Evolutionary conservation across 2,888 invertebrate genomes (phyloP), one percentile per base, ranked within the genome.

Genomic region (Orchesella flavescens): DNA sequence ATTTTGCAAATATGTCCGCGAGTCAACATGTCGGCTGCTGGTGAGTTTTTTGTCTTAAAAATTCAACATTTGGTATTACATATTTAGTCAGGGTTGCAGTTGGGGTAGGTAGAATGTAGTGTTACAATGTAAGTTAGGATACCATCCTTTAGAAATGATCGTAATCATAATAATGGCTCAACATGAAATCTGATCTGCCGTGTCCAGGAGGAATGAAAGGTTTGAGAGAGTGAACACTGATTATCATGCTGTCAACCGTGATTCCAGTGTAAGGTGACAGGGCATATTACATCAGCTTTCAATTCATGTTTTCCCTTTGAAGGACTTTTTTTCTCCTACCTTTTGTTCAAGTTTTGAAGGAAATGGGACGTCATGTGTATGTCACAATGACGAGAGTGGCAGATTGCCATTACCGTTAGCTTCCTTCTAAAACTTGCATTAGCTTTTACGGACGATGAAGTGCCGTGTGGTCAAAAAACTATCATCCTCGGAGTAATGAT

Each of bases 281-380:
- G 65, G 65, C n/a, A 43, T 43, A 43, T 43, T 65, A 49, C 49
- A 49, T n/a, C n/a, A 49, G 15, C n/a, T 15, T 49, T 2, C n/a
- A 49, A 10, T 49, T 3, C n/a, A 49, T 49, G 49, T 49, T n/a
- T 57, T 57, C 17, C 34, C 34, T 34, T 34, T 34, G 2, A 7
- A 34, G 34, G 43, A 55, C 53, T 76, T 49, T 34, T 57, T 21
- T 17, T 13, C 7, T 21, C 1, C 65, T 34, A 57, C 61, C 23
- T 23, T 61, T 15, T 61, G 24, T 61, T 15, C 1, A n/a, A 61
- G 23, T 61, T 61, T 57, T 57, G n/a, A 49, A 80, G 80, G 75
- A 81, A 75, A 78, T 75, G 82, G 84, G 82, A 77, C 68, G 82
- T 84, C 84, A 84, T 82, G n/a, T n/a, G n/a, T n/a, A n/a, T n/a